These are phyloP conservation scores for Equus przewalskii DNA, from an alignment of 2,113 vertebrate species.

Conservation along the genomic window DNA sequence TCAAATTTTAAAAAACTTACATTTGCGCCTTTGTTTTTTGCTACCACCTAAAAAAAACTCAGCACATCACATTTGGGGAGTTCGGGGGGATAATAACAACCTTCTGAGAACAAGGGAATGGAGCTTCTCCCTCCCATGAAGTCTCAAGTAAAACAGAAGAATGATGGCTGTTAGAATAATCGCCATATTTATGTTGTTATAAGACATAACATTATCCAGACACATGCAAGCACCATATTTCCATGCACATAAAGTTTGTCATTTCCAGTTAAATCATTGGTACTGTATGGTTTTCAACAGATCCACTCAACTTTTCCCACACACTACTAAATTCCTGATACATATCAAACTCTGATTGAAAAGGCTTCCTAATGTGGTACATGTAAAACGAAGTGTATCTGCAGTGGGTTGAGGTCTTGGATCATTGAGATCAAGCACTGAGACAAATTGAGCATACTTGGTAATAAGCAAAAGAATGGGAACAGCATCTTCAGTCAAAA, in stretches of 20 bases:
- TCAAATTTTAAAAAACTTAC: slow-evolving; percentile 73
- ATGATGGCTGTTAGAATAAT: slow-evolving; percentile 30
- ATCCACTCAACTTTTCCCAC: slow-evolving; percentile 81
- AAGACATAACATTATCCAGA: slow-evolving; percentile 65
- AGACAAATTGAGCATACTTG: slow-evolving; percentile 78
- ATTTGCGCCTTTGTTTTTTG: slow-evolving; percentile 83
- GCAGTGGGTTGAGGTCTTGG: slow-evolving; percentile 75
- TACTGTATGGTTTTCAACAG: slow-evolving; percentile 76
- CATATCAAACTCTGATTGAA: slow-evolving; percentile 82
- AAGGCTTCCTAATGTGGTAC: slow-evolving; percentile 78
- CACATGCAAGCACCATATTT: slow-evolving; percentile 62
- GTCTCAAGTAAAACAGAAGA: slow-evolving; percentile 8
- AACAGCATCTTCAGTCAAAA: slow-evolving; percentile 60
- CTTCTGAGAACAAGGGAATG: slow-evolving; percentile 5
- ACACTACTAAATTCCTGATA: slow-evolving; percentile 63
- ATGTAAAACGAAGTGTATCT: slow-evolving; percentile 82
- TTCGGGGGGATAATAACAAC: neutral
- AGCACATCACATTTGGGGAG: neutral
- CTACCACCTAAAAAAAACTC: slow-evolving; percentile 83
- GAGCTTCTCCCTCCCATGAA: neutral
- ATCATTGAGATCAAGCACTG: slow-evolving; percentile 71
- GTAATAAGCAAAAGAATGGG: slow-evolving; percentile 79
- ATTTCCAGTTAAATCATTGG: slow-evolving; percentile 80
- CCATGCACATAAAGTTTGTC: slow-evolving; percentile 72
- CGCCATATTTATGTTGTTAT: neutral